These are phyloP conservation scores for Tuta absoluta DNA, from an alignment of 2,888 invertebrate genomes.

Conservation along the genomic window DNA sequence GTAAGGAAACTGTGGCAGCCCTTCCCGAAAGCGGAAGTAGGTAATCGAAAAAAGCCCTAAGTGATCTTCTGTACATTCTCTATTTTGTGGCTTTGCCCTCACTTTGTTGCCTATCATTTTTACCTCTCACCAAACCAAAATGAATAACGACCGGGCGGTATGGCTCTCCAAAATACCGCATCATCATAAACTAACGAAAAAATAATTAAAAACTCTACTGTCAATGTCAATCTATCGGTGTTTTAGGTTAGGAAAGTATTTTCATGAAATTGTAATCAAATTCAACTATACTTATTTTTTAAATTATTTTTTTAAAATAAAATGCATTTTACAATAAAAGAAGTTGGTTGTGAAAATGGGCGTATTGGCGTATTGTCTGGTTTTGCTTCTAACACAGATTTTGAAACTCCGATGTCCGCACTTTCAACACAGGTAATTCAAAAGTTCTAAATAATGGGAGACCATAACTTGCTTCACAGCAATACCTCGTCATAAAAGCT, in stretches of 20 bases:
- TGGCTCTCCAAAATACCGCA: too few relatives aligned
- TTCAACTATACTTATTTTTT: not conserved
- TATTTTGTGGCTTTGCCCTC: too few relatives aligned
- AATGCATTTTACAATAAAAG: constrained; percentile 88
- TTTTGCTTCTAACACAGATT: constrained; percentile 75
- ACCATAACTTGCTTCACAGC: not conserved
- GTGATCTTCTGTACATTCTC: too few relatives aligned
- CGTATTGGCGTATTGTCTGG: constrained; percentile 85
- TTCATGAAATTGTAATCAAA: not conserved
- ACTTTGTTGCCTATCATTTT: too few relatives aligned
- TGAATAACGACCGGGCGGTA: not conserved
- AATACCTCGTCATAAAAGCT: not conserved
- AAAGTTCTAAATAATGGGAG: not conserved
- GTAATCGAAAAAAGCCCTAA: too few relatives aligned
- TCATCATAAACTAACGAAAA: too few relatives aligned
- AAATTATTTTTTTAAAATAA: constrained; percentile 34
- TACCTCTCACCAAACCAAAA: too few relatives aligned
- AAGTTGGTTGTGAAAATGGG: constrained; percentile 80
- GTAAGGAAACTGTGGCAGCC: too few relatives aligned
- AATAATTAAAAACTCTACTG: not conserved
- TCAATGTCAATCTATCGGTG: not conserved
- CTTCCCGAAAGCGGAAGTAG: too few relatives aligned
- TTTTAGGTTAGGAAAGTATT: not conserved
- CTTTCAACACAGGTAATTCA: constrained; percentile 86
- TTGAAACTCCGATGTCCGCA: constrained; percentile 89